Evolutionary conservation across 1,140 invertebrate species (phyloP), one percentile per base, ranked within the genome.

Genomic region (Subanguina moxae): DNA sequence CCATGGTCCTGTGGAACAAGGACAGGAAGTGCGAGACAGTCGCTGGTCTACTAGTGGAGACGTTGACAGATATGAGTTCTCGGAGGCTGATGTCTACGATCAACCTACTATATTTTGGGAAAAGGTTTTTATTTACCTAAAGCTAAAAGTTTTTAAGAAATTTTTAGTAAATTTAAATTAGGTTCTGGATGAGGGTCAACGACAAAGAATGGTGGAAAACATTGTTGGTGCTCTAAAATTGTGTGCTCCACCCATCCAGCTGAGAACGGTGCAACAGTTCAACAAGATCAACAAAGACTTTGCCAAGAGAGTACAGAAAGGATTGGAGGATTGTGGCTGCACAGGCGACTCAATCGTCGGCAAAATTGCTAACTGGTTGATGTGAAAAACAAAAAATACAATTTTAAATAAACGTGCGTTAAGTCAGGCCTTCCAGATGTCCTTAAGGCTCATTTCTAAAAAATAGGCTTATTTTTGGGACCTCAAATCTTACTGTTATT

Each of bases 31-130:
- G 8, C 68, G 68, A 5, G 67, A 72, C 25, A 46, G 42, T 30
- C 11, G 76, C 28, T 86, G 84, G 62, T 76, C 65, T 52, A 58
- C 83, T n/a, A 67, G 82, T 68, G 88, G 86, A 27, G 86, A 88
- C 75, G 86, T 88, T 23, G 72, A 88, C 38, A 74, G 74, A 0
- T 77, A 63, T 27, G 52, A 71, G 23, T 57, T 64, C 23, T 46
- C 87, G 0, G 88, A 92, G 78, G 91, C 93, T 72, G 93, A 97
- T 77, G 93, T 97, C 83, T 96, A 89, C 83, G 86, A 87, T 0
- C 94, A 98, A 84, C 88, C 88, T 0, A 87, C 86, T 13, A 76
- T 84, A 9, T 94, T 97, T 84, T 97, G 89, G 87, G 87, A 87
- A 27, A 88, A 87, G 78, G 85, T 74, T 8, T 21, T 9, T 11